Percentiles rank a stretch among this genome's conserved stretches.
These are phyloP conservation scores for Panagrolaimus sp. DNA, from an alignment of 1,140 invertebrate species.

Conservation along the genomic window DNA sequence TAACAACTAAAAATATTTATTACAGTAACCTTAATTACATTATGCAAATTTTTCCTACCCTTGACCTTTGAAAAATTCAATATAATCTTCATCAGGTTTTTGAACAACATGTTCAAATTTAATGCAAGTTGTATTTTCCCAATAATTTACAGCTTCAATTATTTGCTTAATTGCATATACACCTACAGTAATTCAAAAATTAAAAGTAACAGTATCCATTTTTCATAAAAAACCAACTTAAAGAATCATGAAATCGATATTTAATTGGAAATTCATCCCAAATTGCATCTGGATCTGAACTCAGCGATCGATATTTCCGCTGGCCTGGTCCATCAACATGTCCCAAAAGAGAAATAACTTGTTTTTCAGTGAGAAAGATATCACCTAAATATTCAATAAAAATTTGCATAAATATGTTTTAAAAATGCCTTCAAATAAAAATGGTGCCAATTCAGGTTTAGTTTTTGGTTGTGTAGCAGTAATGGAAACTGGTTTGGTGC, in stretches of 20 bases:
- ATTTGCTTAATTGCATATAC: constrained; percentile 53
- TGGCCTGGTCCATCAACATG: constrained; percentile 32
- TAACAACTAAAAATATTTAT: constrained; percentile 34
- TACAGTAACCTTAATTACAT: no score
- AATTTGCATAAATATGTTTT: background rate
- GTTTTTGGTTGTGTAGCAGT: constrained; percentile 1
- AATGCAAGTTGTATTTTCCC: constrained; percentile 54
- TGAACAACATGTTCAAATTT: constrained; percentile 50
- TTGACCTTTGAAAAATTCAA: constrained; percentile 58
- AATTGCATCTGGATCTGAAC: constrained; percentile 46
- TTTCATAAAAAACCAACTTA: constrained; percentile 39
- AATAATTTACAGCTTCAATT: constrained; percentile 50
- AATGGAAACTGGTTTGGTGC: background rate
- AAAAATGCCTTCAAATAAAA: constrained; percentile 44
- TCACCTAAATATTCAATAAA: constrained; percentile 42
- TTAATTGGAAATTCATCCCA: constrained; percentile 50
- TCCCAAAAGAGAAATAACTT: constrained; percentile 47
- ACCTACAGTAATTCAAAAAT: constrained; percentile 19
- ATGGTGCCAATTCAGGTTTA: constrained; percentile 28
- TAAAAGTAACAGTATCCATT: no score
- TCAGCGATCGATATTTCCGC: constrained; percentile 34
- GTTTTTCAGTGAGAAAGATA: constrained; percentile 47
- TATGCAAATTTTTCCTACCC: constrained; percentile 15
- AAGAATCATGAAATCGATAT: constrained; percentile 54
- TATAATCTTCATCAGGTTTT: constrained; percentile 42